Evolutionary conservation across 2,888 invertebrate genomes (phyloP), one percentile per base, ranked within the genome.

Genomic region (Microctonus aethiopoides): DNA sequence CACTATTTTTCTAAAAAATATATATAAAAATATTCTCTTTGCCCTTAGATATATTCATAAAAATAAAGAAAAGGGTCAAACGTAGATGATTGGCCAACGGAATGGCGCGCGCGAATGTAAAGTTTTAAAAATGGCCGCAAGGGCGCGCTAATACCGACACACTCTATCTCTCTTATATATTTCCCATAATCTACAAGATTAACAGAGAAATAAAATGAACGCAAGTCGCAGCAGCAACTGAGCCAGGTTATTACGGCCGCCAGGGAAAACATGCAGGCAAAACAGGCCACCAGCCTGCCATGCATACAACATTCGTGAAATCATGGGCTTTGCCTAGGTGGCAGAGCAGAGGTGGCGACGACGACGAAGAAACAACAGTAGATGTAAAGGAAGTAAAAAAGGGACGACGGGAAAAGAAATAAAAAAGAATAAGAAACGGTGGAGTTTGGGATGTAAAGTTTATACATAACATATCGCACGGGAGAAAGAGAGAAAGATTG

Each of bases 321-420:
- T 65, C 41, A 65, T 56, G 65, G 26, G 36, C 11, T 65, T 56
- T 56, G 54, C 36, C 56, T 56, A 65, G 56, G 56, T 65, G 39
- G 60, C 29, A 65, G 56, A 62, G 62, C 10, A 32, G 56, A 65
- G 41, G 60, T 20, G 52, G 64, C 51, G n/a, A n/a, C n/a, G n/a
- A n/a, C n/a, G 26, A 60, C 29, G 64, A 20, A 51, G 46, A 54
- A 62, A 52, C 36, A 41, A 22, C n/a, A n/a, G n/a, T n/a, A n/a
- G n/a, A n/a, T n/a, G n/a, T n/a, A n/a, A n/a, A n/a, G n/a, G n/a
- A n/a, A n/a, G n/a, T n/a, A n/a, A n/a, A n/a, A n/a, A n/a, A n/a
- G n/a, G n/a, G n/a, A n/a, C n/a, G n/a, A n/a, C n/a, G n/a, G n/a
- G n/a, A 32, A 16, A 54, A 51, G 9, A 16, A 46, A 10, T 39